Evolutionary conservation across 2,113 vertebrate species (phyloP).

Genomic region (Colius striatus): DNA sequence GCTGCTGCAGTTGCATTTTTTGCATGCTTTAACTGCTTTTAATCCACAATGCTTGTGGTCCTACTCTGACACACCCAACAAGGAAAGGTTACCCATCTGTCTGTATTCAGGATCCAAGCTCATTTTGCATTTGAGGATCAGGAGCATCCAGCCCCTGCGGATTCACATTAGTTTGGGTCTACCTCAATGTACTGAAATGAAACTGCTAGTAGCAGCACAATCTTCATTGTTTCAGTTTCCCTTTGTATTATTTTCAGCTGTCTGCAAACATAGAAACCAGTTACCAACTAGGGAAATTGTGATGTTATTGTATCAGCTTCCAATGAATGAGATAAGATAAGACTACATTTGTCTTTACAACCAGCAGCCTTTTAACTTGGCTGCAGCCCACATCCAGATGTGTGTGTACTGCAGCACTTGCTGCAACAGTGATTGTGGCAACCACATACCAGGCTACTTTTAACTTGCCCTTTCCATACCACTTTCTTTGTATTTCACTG

Average conservation of each 20-base stretch:
- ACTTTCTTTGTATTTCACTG: background rate
- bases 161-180: background rate
- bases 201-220: accelerated
- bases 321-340: background rate
- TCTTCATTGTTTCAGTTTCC: background rate
- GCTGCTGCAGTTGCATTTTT: background rate
- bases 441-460: background rate
- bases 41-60: background rate
- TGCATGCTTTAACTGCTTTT: background rate
- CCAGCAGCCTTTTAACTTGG: background rate
- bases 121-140: background rate
- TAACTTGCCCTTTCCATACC: background rate
- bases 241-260: background rate
- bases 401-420: background rate
- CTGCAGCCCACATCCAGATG: background rate
- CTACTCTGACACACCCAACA: background rate
- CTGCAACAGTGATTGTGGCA: background rate
- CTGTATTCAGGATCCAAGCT: background rate
- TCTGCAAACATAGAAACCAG: background rate
- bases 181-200: background rate
- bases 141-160: background rate
- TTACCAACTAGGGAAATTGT: background rate
- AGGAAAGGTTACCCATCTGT: background rate
- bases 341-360: background rate
- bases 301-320: background rate